Evolutionary conservation across 1,140 invertebrate genomes (phyloP).

Genomic region (Drosophila novamexicana): DNA sequence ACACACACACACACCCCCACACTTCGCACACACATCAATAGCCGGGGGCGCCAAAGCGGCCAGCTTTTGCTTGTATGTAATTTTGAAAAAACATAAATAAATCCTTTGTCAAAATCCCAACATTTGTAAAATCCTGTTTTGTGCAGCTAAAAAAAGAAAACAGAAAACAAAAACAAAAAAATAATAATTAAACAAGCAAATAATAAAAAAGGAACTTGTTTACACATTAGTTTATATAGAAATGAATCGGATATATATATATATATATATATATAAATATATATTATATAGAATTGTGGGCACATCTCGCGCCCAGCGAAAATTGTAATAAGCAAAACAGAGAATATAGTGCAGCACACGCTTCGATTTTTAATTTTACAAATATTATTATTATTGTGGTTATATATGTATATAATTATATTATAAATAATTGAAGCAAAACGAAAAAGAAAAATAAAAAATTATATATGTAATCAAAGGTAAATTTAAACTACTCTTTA

Average conservation of each 20-base stretch:
- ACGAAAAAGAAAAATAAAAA: slow-evolving; percentile 77
- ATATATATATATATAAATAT: slow-evolving; percentile 63
- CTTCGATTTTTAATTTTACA: slow-evolving; percentile 83
- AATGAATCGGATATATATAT: slow-evolving; percentile 50
- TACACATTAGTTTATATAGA: slow-evolving; percentile 73
- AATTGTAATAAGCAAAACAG: slow-evolving; percentile 71
- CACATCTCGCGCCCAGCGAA: slow-evolving; percentile 50
- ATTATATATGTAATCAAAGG: slow-evolving; percentile 83
- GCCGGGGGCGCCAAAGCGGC: slow-evolving; percentile 42
- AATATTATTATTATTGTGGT: slow-evolving; percentile 83
- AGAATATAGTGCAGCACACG: slow-evolving; percentile 80
- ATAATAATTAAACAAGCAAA: slow-evolving; percentile 30
- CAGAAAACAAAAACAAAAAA: slow-evolving; percentile 45
- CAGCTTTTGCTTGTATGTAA: slow-evolving; percentile 73
- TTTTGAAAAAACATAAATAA: slow-evolving; percentile 44
- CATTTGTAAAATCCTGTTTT: slow-evolving; percentile 75
- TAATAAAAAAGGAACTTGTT: slow-evolving; percentile 67
- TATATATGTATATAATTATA: slow-evolving; percentile 85
- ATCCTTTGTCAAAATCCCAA: slow-evolving; percentile 51
- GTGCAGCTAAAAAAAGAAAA: slow-evolving; percentile 57
- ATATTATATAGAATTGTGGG: slow-evolving; percentile 53
- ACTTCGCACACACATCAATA: slow-evolving; percentile 19
- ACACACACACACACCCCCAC: slow-evolving; percentile 21
- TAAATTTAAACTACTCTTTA: slow-evolving; percentile 47
- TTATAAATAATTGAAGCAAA: slow-evolving; percentile 84